Base-by-base conservation (phyloP, 2,888 invertebrate genomes). In the Dolichopus griseipennis region DNA sequence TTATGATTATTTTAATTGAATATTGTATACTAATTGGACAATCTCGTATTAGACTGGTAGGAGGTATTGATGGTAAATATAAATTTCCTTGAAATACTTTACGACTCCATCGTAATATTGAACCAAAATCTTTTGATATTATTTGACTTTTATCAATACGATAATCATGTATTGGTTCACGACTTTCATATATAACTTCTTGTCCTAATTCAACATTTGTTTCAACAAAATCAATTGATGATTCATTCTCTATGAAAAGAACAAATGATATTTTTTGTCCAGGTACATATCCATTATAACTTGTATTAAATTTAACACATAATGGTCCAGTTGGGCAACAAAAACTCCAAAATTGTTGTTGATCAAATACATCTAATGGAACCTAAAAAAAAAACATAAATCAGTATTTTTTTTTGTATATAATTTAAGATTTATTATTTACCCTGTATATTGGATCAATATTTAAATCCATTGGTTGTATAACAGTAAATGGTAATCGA, bases 401-500 rank as follows among this genome's bases (percentile, higher is more conserved):
- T 22, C 4, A 9, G 37, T 18, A 64, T 34, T n/a, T 27, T 27
- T 27, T 27, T 37, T 37, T 7, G 1, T 37, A 34, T 34, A 37
- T 37, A 64, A 64, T 15, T n/a, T 27, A 21, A 64, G 1, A 64
- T 21, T 61, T 61, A 15, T 37, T 66, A 73, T 82, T 81, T 81
- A 90, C 90, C 80, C 84, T 85, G 69, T 89, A 88, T 72, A 86
- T 85, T 27, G 87, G 84, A 79, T 89, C 88, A 71, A 85, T 83
- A 82, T 94, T 95, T 72, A 95, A 84, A 81, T 95, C 93, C 75
- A 93, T 83, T 34, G 89, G 86, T 73, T 90, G 88, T 72, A 92
- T 85, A 61, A 95, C 89, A 67, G 90, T 92, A 77, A 95, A 93
- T 33, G 89, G 88, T 77, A 86, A 85, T 81, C 91, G 91, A 37